Base-by-base conservation (phyloP, 2,113 vertebrate genomes). In the Centropus unirufus region DNA sequence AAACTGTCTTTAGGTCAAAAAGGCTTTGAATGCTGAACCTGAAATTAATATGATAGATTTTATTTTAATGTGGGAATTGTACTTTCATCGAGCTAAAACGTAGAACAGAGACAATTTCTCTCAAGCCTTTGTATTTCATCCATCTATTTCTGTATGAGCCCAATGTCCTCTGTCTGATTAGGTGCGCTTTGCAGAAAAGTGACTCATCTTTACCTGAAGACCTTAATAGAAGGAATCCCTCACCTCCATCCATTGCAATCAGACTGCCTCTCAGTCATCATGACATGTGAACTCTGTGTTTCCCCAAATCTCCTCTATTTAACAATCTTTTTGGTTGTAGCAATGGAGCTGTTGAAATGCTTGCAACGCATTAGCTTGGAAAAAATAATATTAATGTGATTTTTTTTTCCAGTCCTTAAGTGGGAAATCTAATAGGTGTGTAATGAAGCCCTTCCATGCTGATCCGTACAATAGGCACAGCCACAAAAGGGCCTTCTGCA, bases 1-100 rank as follows among this genome's bases (percentile, higher is more conserved):
- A 97, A 87, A 97, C 97, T 8, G 95, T 97, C 97, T 98, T 98
- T 88, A 99, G 96, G 96, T 99, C 98, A 80, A 99, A 98, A 95
- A 98, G 98, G 87, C 98, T 99, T 94, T 98, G 98, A 94, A 99
- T 98, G 82, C 93, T 98, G 97, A 99, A 99, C 96, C 99, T 99
- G 96, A 92, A 97, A 98, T 81, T 55, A 92, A 81, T 6, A 63
- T 17, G 67, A 85, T n/a, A 84, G 58, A 44, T 84, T 63, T 90
- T 51, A 83, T 85, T 93, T 89, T 77, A 93, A 89, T 66, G 72
- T 32, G 49, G 18, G 11, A 23, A 54, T 96, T 21, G 11, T 81
- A 59, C 9, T 78, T 89, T 52, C 19, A 15, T 81, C 64, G 66
- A 82, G 24, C 52, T 67, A 82, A 83, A 80, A 68, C 6, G 36